These are phyloP conservation scores for Sebastes matsubarae DNA, from an alignment of 2,797 vertebrate genomes.

Conservation along the genomic window DNA sequence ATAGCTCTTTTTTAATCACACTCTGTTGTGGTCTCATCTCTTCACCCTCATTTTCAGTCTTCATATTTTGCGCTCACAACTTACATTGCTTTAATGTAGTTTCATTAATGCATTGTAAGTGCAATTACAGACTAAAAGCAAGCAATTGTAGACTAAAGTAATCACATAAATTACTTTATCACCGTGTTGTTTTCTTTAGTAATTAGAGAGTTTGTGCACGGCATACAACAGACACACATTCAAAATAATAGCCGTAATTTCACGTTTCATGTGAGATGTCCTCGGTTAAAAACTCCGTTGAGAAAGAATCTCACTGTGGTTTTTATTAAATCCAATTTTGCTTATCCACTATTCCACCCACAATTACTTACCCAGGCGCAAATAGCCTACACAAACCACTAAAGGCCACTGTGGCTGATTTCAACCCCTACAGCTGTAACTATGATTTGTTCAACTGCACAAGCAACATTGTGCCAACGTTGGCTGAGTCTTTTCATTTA, in stretches of 20 bases:
- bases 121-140: not conserved
- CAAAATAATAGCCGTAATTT: not conserved
- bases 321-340: conserved; percentile 14
- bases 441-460: conserved; percentile 30
- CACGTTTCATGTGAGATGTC: not conserved
- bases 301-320: not conserved
- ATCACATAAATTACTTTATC: not conserved
- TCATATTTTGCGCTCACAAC: conserved; percentile 13
- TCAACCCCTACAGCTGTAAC: conserved; percentile 20
- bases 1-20: conserved; percentile 62
- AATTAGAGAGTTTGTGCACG: conserved; percentile 14
- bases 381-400: conserved; percentile 24
- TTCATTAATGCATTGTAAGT: conserved; percentile 21
- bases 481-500: conserved; percentile 37
- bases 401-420: conserved; percentile 15
- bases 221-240: not conserved
- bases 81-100: conserved; percentile 12
- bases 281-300: conserved; percentile 1
- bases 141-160: not conserved
- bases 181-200: conserved; percentile 3
- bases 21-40: conserved; percentile 42
- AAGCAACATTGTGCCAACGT: conserved; percentile 28
- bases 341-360: not conserved
- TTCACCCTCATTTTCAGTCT: conserved; percentile 8
- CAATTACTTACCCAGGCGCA: not conserved